These are phyloP conservation scores for Bombus picipes DNA, from an alignment of 1,140 invertebrate genomes.

Conservation along the genomic window DNA sequence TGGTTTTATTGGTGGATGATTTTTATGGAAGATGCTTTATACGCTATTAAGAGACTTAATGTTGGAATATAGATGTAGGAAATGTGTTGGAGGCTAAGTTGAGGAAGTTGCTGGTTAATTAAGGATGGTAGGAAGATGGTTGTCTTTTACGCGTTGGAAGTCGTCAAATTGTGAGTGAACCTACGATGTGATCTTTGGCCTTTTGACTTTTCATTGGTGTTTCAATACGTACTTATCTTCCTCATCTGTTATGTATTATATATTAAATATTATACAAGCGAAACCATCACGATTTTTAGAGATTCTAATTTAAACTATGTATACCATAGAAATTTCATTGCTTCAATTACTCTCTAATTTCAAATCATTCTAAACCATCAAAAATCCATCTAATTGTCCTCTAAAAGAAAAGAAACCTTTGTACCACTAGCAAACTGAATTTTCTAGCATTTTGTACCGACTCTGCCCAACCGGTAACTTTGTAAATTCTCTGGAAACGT, in stretches of 20 bases:
- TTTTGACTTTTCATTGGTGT: too few species aligned
- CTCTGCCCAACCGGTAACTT: not conserved
- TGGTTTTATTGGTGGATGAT: not conserved
- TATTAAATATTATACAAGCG: too few species aligned
- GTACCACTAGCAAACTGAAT: not conserved
- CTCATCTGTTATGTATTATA: too few species aligned
- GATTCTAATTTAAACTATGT: too few species aligned
- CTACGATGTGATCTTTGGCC: too few species aligned
- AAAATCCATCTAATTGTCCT: not conserved
- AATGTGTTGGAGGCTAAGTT: too few species aligned
- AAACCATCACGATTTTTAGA: too few species aligned
- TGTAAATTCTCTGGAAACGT: not conserved
- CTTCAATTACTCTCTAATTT: not conserved
- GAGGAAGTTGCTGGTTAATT: not conserved
- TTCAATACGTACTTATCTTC: too few species aligned
- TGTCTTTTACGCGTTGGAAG: not conserved
- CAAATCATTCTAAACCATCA: not conserved
- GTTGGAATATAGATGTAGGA: not conserved
- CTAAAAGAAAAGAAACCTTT: not conserved
- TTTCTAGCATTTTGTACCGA: not conserved
- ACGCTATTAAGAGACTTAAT: not conserved
- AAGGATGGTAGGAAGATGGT: not conserved
- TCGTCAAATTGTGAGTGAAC: not conserved
- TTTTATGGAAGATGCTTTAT: not conserved
- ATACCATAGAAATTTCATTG: too few species aligned